Percentiles rank a stretch among this genome's conserved stretches.
These are phyloP conservation scores for Gari tellinella DNA, from an alignment of 2,888 invertebrate genomes.

Conservation along the genomic window DNA sequence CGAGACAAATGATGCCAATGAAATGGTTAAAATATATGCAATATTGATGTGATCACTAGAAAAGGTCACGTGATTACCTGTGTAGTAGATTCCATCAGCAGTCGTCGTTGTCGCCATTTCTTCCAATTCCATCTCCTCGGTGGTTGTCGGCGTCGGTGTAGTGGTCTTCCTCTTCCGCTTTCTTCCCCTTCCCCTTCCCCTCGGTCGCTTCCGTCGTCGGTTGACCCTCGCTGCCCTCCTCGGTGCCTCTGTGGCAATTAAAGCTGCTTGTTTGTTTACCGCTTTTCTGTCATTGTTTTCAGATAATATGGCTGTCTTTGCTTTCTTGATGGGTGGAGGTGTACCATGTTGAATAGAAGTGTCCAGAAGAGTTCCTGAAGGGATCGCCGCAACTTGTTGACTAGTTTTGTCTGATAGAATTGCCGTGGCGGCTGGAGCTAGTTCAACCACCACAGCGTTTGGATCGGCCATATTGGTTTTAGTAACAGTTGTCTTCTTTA, in stretches of 20 bases:
- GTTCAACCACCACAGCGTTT: neutral
- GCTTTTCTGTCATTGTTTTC: slow-evolving; percentile 17
- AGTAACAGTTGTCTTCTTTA: slow-evolving; percentile 24
- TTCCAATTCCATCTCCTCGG: slow-evolving; percentile 20
- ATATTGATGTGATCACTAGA: too few relatives aligned
- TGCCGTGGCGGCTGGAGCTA: neutral
- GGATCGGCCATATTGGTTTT: slow-evolving; percentile 3
- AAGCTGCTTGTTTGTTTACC: slow-evolving; percentile 15
- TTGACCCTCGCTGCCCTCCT: slow-evolving; percentile 29
- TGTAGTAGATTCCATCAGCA: neutral
- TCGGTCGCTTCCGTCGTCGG: neutral
- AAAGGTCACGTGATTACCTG: neutral
- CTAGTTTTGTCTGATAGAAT: neutral
- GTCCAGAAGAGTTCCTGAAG: too few relatives aligned
- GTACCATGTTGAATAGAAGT: neutral
- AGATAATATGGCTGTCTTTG: slow-evolving; percentile 37
- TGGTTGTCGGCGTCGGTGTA: neutral
- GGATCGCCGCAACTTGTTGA: slow-evolving; percentile 6
- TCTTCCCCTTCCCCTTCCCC: too few relatives aligned
- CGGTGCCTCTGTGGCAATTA: slow-evolving; percentile 32
- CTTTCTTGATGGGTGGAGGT: slow-evolving; percentile 5
- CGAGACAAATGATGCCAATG: too few relatives aligned
- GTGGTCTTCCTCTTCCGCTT: neutral
- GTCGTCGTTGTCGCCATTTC: slow-evolving; percentile 11
- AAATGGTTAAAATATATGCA: too few relatives aligned